Percentiles rank a stretch among this genome's conserved stretches.
These are phyloP conservation scores for Meghimatium bilineatum DNA, from an alignment of 2,888 invertebrate species.

Conservation along the genomic window DNA sequence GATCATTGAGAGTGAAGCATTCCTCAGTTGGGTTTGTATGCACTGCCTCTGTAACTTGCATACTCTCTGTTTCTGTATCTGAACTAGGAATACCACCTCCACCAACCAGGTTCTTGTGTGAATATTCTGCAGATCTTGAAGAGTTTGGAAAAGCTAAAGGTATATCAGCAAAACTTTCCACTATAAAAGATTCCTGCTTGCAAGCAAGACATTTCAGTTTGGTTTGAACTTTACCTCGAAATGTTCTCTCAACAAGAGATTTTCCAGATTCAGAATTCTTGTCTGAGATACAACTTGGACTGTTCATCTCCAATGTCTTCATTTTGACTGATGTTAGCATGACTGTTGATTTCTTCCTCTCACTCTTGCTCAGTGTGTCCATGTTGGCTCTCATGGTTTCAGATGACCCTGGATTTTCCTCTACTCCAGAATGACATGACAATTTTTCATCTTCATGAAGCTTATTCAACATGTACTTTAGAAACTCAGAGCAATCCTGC, in stretches of 20 bases:
- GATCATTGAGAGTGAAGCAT: conserved; percentile 82
- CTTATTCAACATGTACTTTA: conserved; percentile 82
- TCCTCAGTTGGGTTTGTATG: neutral
- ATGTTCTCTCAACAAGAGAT: conserved; percentile 83
- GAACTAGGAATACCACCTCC: conserved; percentile 31
- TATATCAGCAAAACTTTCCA: conserved; percentile 88
- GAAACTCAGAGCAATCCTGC: conserved; percentile 88
- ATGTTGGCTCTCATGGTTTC: neutral
- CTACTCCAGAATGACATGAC: neutral
- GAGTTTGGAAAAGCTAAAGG: conserved; percentile 75
- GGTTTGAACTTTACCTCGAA: conserved; percentile 87
- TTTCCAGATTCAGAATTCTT: neutral
- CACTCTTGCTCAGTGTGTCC: conserved; percentile 8
- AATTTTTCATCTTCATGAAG: conserved; percentile 84
- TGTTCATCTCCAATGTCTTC: conserved; percentile 36
- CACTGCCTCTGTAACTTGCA: neutral
- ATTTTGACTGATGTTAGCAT: conserved; percentile 35
- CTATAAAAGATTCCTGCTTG: conserved; percentile 84
- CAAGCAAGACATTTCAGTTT: conserved; percentile 87
- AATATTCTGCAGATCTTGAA: conserved; percentile 47
- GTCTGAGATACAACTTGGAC: neutral
- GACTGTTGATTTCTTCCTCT: conserved; percentile 22
- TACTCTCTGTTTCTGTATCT: neutral
- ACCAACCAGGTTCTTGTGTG: conserved; percentile 49
- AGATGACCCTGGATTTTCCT: neutral